A percentile compares a stretch with the other conserved stretches of the same genome.
Evolutionary conservation across 2,888 invertebrate genomes (phyloP).

Genomic region (Caradrina clavipalpis): DNA sequence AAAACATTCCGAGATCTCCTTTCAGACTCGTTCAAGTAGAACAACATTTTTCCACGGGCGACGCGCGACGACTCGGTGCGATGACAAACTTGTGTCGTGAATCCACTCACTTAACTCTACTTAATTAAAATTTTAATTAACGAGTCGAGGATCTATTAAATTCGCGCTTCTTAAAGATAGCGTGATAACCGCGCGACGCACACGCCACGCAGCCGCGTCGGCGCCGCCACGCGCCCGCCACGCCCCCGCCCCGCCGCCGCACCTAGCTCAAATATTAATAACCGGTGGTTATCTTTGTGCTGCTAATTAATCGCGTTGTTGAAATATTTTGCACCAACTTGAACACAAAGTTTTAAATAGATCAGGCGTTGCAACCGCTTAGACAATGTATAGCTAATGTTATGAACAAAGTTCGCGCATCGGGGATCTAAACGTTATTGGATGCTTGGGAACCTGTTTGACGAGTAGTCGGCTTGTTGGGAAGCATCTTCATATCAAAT

Average conservation of each 20-base stretch:
- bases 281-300: slow-evolving; percentile 72
- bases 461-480: too few species aligned
- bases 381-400: slow-evolving; percentile 32
- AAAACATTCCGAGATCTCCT: slow-evolving; percentile 42
- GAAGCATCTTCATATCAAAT: not conserved
- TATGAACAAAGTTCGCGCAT: slow-evolving; percentile 47
- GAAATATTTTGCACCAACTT: slow-evolving; percentile 68
- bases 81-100: slow-evolving; percentile 53
- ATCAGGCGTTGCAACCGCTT: slow-evolving; percentile 39
- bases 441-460: slow-evolving; percentile 13
- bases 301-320: slow-evolving; percentile 74
- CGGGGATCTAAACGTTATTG: slow-evolving; percentile 29
- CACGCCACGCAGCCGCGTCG: slow-evolving; percentile 26
- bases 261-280: slow-evolving; percentile 73
- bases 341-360: slow-evolving; percentile 45
- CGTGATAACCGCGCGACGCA: slow-evolving; percentile 27
- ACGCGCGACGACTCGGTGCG: slow-evolving; percentile 25
- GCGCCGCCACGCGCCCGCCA: slow-evolving; percentile 34
- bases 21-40: slow-evolving; percentile 29
- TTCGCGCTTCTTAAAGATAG: slow-evolving; percentile 50
- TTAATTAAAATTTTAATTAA: slow-evolving; percentile 62
- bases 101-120: slow-evolving; percentile 45
- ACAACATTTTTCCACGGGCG: slow-evolving; percentile 24
- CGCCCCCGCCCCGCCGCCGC: slow-evolving; percentile 20
- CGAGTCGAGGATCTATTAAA: slow-evolving; percentile 42